These are phyloP conservation scores for Oophaga pumilio DNA, from an alignment of 2,113 vertebrate genomes.

Conservation along the genomic window DNA sequence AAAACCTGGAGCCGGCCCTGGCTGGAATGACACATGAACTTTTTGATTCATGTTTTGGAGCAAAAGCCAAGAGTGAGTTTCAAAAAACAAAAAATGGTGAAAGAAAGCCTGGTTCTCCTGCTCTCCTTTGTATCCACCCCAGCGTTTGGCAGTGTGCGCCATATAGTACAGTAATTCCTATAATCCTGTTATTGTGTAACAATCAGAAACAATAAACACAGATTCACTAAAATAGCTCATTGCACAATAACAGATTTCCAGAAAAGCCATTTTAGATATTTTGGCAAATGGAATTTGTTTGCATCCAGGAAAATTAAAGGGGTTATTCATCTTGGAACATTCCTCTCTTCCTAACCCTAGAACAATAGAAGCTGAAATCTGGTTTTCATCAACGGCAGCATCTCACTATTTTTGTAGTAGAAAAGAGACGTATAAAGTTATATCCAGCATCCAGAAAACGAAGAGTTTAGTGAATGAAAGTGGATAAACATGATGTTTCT, in stretches of 20 bases:
- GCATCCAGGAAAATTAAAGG: background rate
- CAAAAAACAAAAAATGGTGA: no score
- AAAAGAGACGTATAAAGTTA: background rate
- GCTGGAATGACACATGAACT: no score
- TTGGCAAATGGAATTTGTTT: background rate
- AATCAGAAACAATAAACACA: slow-evolving; percentile 4
- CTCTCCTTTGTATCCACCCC: background rate
- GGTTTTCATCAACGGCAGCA: background rate
- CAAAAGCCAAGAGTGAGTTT: no score
- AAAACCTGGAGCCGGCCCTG: no score
- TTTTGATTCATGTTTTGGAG: no score
- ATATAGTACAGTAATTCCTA: background rate
- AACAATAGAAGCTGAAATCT: slow-evolving; percentile 16
- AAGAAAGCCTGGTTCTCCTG: no score
- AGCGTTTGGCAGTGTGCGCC: background rate
- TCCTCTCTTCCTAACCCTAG: background rate
- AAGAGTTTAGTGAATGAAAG: background rate
- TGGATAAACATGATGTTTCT: background rate
- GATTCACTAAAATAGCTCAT: slow-evolving; percentile 2
- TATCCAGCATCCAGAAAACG: background rate
- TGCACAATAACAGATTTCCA: background rate
- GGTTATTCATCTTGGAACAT: background rate
- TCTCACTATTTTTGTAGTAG: background rate
- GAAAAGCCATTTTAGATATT: background rate
- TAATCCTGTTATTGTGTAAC: background rate